phyloP scores from a whole-genome alignment of 2,113 vertebrate species.

The Seriola dumerili region DNA sequence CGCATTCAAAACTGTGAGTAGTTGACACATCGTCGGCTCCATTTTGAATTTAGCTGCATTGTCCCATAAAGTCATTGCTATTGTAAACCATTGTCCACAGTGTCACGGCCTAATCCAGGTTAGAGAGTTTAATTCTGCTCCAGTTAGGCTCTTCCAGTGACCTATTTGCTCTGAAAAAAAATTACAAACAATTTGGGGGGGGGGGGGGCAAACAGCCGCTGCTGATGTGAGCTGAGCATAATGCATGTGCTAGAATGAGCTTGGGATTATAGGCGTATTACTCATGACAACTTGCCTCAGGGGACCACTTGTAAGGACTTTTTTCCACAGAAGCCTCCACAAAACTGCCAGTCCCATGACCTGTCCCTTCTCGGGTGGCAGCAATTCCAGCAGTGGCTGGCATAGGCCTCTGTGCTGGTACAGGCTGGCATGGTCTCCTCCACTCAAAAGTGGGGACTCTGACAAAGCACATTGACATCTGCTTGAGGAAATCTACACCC shows the following conservation, averaged over 20 bases:
- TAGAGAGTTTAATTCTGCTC: conserved; percentile 76
- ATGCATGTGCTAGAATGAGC: conserved; percentile 67
- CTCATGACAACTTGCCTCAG: conserved; percentile 69
- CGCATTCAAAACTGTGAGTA: conserved; percentile 59
- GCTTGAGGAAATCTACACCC: conserved; percentile 74
- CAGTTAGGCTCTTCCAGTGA: conserved; percentile 75
- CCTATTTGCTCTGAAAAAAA: conserved; percentile 74
- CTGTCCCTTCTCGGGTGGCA: conserved; percentile 62
- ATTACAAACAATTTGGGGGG: conserved; percentile 62
- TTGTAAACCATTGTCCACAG: conserved; percentile 61
- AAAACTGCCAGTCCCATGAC: conserved; percentile 70
- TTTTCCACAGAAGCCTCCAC: conserved; percentile 47
- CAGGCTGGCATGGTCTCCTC: conserved; percentile 51
- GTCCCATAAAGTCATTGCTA: conserved; percentile 58
- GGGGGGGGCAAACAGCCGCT: conserved; percentile 55
- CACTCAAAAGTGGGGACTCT: conserved; percentile 73
- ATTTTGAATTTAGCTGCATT: conserved; percentile 63
- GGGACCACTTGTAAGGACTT: conserved; percentile 58
- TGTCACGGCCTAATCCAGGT: conserved; percentile 69
- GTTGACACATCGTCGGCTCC: conserved; percentile 66
- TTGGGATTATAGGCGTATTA: conserved; percentile 72
- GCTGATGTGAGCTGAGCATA: conserved; percentile 69
- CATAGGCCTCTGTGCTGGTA: conserved; percentile 49
- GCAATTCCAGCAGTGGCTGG: conserved; percentile 47
- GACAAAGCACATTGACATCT: conserved; percentile 76